Evolutionary conservation across 1,140 invertebrate genomes (phyloP).

Genomic region (Panagrolaimus sp.): DNA sequence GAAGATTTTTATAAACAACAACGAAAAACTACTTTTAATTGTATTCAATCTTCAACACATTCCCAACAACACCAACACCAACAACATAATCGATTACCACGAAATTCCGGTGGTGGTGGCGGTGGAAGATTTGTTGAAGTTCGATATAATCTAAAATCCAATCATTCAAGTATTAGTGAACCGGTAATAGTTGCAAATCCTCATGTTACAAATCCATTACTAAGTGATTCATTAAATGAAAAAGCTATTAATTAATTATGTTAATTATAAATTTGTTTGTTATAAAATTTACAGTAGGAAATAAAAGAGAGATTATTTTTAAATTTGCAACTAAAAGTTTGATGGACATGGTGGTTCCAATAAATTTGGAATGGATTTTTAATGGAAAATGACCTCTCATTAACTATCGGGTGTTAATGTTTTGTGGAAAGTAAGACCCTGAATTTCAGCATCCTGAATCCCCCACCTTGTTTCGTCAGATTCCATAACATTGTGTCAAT

Average conservation of each 20-base stretch:
- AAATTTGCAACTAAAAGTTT: no score
- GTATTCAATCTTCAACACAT: not conserved
- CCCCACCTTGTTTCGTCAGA: no score
- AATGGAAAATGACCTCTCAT: no score
- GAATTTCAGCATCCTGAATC: no score
- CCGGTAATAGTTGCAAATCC: conserved; percentile 11
- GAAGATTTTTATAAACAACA: conserved; percentile 30
- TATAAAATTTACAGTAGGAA: no score
- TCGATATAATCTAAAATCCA: not conserved
- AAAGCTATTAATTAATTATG: not conserved
- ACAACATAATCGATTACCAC: not conserved
- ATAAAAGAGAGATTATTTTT: no score
- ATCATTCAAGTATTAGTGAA: not conserved
- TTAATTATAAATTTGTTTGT: no score
- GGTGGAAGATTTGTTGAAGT: not conserved
- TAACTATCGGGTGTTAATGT: no score
- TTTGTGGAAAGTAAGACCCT: no score
- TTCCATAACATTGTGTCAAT: no score
- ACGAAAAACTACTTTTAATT: not conserved
- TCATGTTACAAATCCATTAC: not conserved
- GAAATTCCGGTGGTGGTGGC: not conserved
- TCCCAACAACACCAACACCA: not conserved
- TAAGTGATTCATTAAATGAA: conserved; percentile 7
- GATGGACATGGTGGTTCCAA: no score
- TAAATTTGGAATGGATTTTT: no score